Conservation (phyloP, 2,797 vertebrate species). For the Chloroceryle amazona region DNA sequence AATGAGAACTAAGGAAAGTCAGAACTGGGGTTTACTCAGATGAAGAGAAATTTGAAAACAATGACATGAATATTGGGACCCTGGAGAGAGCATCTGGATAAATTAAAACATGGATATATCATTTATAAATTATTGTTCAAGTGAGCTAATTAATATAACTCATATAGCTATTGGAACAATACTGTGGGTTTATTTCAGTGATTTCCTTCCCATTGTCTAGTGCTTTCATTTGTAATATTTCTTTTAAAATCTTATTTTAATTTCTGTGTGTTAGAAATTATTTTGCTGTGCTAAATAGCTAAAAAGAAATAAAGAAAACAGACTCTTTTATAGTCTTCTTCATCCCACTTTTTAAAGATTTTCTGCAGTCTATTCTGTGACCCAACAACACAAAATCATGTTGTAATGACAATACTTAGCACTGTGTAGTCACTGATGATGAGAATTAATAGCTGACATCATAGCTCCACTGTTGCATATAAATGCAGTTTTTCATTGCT, state of each 20-base stretch:
- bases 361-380: not conserved
- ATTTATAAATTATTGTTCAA: not conserved
- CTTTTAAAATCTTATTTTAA: not conserved
- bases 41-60: not conserved
- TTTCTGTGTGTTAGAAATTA: not conserved
- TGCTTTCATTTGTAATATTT: not conserved
- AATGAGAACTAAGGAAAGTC: not conserved
- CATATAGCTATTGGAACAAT: not conserved
- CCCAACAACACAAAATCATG: slow-evolving; percentile 5
- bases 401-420: slow-evolving; percentile 16
- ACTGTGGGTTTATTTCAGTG: not conserved
- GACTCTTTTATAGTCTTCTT: not conserved
- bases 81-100: not conserved
- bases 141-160: not conserved
- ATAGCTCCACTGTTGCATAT: not conserved
- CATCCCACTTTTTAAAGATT: not conserved
- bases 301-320: not conserved
- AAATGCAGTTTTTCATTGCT: not conserved
- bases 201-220: not conserved
- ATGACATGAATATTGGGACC: not conserved
- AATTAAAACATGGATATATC: not conserved
- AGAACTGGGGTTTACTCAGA: not conserved
- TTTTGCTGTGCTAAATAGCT: not conserved
- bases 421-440: slow-evolving; percentile 3
- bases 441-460: slow-evolving; percentile 35